A percentile compares a stretch with the other conserved stretches of the same genome.
phyloP scores from a whole-genome alignment of 2,888 invertebrate species.

The Limenitis camilla region DNA sequence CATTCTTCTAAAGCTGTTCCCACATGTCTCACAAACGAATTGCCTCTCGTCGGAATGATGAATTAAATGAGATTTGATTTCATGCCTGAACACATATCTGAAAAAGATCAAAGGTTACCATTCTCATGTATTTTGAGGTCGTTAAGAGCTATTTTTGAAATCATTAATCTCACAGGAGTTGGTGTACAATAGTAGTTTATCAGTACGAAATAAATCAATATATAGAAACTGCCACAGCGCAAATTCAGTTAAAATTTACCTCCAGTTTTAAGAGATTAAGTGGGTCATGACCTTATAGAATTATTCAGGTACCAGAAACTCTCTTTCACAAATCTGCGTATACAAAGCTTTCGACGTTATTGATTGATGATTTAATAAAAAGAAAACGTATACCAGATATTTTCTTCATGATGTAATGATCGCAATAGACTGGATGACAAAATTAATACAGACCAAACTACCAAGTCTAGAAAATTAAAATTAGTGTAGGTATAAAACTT shows the following conservation, averaged over 20 bases:
- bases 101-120: too few relatives aligned
- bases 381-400: neutral
- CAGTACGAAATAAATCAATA: too few relatives aligned
- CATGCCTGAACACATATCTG: slow-evolving; percentile 34
- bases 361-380: neutral
- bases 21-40: slow-evolving; percentile 45
- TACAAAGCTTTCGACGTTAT: neutral
- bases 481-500: too few relatives aligned
- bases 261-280: neutral
- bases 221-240: neutral
- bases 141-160: too few relatives aligned
- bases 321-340: neutral
- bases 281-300: slow-evolving; percentile 5
- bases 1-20: slow-evolving; percentile 36
- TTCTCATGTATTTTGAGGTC: too few relatives aligned
- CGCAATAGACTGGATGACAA: neutral
- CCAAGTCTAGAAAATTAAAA: too few relatives aligned
- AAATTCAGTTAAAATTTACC: neutral
- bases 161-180: too few relatives aligned
- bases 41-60: slow-evolving; percentile 32
- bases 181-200: too few relatives aligned
- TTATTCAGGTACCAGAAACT: slow-evolving; percentile 4
- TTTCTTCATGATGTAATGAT: neutral
- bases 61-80: slow-evolving; percentile 36
- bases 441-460: neutral